phyloP scores from a whole-genome alignment of 2,888 invertebrate genomes.

The Lacanobia oleracea region DNA sequence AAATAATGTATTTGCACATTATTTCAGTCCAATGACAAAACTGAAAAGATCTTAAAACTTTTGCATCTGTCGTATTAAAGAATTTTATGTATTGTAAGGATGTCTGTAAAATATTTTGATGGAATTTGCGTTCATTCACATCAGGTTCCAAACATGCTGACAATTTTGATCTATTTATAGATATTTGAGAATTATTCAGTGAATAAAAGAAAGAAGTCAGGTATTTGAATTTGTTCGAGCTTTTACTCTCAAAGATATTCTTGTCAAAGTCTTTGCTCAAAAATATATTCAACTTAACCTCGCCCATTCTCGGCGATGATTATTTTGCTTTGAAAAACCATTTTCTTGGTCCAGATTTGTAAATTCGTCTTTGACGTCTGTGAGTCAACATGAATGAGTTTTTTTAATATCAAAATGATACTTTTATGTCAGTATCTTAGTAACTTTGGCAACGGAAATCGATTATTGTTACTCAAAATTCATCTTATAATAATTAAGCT shows the following conservation, averaged over 20 bases:
- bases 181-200: conserved; percentile 21
- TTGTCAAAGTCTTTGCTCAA: conserved; percentile 18
- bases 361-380: conserved; percentile 7
- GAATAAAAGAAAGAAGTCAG: conserved; percentile 20
- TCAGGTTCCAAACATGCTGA: conserved; percentile 10
- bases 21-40: conserved; percentile 9
- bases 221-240: conserved; percentile 28
- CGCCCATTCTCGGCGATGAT: conserved; percentile 12
- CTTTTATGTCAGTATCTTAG: neutral
- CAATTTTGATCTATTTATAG: conserved; percentile 21
- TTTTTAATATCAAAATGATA: neutral
- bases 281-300: conserved; percentile 27
- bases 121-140: conserved; percentile 46
- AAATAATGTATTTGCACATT: too few relatives aligned
- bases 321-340: conserved; percentile 17
- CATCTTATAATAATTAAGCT: neutral
- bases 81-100: conserved; percentile 49
- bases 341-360: conserved; percentile 14
- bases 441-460: neutral
- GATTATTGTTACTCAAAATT: neutral
- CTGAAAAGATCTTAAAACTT: neutral
- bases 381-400: conserved; percentile 5
- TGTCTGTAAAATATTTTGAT: conserved; percentile 39
- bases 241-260: conserved; percentile 23
- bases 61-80: neutral